These are phyloP conservation scores for Natator depressus DNA, from an alignment of 2,113 vertebrate species.

Conservation along the genomic window DNA sequence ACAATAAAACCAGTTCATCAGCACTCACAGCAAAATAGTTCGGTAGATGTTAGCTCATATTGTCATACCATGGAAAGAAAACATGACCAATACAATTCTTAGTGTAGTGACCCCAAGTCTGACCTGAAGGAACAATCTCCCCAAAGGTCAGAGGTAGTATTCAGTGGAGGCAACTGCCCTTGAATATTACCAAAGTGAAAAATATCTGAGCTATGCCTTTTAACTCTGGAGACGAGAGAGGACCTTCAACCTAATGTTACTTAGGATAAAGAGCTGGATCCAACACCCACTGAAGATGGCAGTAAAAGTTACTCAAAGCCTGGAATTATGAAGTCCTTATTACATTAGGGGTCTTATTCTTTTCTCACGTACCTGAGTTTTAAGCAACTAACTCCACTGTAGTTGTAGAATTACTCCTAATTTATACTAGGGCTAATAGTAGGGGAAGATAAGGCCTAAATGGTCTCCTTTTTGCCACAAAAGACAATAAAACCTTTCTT, in stretches of 20 bases:
- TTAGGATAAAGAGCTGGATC: not conserved
- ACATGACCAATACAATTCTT: too few species aligned
- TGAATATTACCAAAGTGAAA: not conserved
- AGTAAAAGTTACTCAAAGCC: not conserved
- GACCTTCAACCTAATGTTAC: accelerated
- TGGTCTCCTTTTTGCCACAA: not conserved
- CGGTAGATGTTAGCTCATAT: not conserved
- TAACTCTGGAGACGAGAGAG: accelerated
- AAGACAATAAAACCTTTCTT: not conserved
- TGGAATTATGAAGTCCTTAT: not conserved
- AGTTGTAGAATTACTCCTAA: not conserved
- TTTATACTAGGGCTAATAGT: not conserved
- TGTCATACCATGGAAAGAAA: not conserved
- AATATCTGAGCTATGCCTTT: not conserved
- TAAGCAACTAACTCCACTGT: not conserved
- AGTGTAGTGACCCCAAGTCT: not conserved
- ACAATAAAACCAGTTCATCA: not conserved
- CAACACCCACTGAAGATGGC: not conserved
- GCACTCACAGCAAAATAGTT: not conserved
- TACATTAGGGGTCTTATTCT: not conserved
- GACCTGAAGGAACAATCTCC: not conserved
- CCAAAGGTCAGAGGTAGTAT: accelerated
- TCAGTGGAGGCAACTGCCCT: accelerated
- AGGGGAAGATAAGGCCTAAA: not conserved
- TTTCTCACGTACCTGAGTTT: not conserved